Conservation (phyloP, 35 echinoderm and acorn worm species). For the Ptychodera flava region DNA sequence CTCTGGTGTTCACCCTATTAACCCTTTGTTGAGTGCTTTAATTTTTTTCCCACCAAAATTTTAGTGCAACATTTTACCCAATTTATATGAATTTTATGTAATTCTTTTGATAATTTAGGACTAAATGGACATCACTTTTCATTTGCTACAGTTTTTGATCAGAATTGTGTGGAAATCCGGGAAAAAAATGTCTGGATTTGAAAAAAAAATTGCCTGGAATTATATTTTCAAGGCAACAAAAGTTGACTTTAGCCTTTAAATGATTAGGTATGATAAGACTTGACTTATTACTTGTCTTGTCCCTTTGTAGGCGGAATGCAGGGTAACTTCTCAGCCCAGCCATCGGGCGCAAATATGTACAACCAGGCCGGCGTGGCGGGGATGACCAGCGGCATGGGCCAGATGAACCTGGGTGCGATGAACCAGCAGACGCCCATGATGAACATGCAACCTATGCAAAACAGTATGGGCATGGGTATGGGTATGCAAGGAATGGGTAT, state of each 20-base stretch:
- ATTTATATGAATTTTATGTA: too few species aligned
- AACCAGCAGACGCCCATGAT: conserved; percentile 32
- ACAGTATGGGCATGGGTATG: conserved; percentile 6
- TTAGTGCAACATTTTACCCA: too few species aligned
- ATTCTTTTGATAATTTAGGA: too few species aligned
- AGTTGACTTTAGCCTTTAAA: neutral
- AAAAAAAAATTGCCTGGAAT: neutral
- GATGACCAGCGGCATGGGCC: conserved; percentile 46
- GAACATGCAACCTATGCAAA: conserved; percentile 47
- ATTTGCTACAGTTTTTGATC: neutral
- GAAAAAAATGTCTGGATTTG: neutral
- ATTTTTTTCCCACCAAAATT: too few species aligned
- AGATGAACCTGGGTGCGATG: conserved; percentile 48
- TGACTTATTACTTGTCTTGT: neutral
- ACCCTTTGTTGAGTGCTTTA: too few species aligned
- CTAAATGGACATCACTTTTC: too few species aligned
- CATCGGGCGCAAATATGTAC: neutral
- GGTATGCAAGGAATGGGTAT: conserved; percentile 3
- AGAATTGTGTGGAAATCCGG: neutral
- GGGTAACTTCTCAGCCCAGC: neutral
- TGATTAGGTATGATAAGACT: neutral
- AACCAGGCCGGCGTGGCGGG: conserved; percentile 24
- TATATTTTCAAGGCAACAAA: neutral
- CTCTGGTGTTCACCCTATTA: too few species aligned
- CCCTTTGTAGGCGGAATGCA: conserved; percentile 3